Evolutionary conservation across 2,113 vertebrate species (phyloP).

Genomic region (Larimichthys crocea): DNA sequence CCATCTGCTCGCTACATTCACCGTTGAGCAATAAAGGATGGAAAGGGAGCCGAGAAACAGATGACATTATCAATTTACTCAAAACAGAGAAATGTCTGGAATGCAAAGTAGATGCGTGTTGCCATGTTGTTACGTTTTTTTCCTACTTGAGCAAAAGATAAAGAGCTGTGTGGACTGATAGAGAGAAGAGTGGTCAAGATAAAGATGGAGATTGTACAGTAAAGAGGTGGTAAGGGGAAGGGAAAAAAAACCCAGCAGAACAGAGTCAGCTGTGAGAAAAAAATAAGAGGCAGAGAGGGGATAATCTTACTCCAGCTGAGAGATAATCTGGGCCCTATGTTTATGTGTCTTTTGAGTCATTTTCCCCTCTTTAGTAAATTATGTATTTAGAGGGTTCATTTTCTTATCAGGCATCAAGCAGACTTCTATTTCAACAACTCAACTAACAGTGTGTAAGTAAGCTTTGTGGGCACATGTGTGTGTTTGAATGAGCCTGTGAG

Average conservation of each 20-base stretch:
- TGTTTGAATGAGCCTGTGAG: slow-evolving; percentile 35
- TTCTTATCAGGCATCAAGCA: slow-evolving; percentile 74
- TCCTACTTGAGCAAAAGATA: not conserved
- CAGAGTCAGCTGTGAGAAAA: slow-evolving; percentile 22
- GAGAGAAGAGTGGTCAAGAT: not conserved
- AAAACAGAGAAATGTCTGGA: slow-evolving; percentile 31
- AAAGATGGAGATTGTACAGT: slow-evolving; percentile 10
- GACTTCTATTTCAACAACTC: slow-evolving; percentile 59
- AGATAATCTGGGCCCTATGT: slow-evolving; percentile 61
- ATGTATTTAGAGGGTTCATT: slow-evolving; percentile 63
- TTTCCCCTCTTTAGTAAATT: slow-evolving; percentile 62
- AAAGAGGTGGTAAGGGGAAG: slow-evolving; percentile 9
- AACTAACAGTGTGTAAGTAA: slow-evolving; percentile 58
- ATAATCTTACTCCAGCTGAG: slow-evolving; percentile 58
- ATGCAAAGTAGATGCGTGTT: slow-evolving; percentile 7
- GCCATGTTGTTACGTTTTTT: not conserved
- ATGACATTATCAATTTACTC: slow-evolving; percentile 59
- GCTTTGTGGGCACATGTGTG: slow-evolving; percentile 49
- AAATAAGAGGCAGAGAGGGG: slow-evolving; percentile 23
- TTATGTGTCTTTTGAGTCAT: slow-evolving; percentile 50
- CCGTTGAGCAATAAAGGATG: slow-evolving; percentile 52
- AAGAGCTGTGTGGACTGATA: not conserved
- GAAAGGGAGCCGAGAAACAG: slow-evolving; percentile 38
- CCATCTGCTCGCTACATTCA: slow-evolving; percentile 63
- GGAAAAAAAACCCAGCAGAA: not conserved